Evolutionary conservation across 2,888 invertebrate species (phyloP).

Genomic region (Dryomyza anilis): DNA sequence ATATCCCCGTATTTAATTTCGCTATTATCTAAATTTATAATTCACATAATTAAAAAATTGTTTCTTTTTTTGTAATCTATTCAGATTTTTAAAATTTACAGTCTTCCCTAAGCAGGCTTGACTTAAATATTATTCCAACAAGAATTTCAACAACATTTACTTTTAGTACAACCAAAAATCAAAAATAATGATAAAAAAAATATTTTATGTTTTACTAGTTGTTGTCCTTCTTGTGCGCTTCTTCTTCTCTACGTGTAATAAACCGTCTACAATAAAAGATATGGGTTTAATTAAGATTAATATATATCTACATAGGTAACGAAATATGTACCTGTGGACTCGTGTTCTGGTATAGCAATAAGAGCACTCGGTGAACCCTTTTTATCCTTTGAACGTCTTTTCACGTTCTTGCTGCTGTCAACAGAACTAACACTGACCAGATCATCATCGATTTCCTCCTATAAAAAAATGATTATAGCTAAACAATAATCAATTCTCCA

Average conservation of each 20-base stretch:
- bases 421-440: slow-evolving; percentile 39
- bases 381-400: slow-evolving; percentile 36
- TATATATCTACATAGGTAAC: too few species aligned
- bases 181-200: neutral
- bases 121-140: neutral
- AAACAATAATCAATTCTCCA: neutral
- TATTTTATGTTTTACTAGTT: slow-evolving; percentile 29
- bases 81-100: neutral
- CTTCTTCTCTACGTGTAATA: slow-evolving; percentile 27
- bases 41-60: too few species aligned
- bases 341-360: slow-evolving; percentile 43
- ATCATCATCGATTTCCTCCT: slow-evolving; percentile 43
- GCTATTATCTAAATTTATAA: too few species aligned
- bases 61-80: too few species aligned
- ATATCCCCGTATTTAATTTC: too few species aligned
- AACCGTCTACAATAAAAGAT: too few species aligned
- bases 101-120: slow-evolving; percentile 14
- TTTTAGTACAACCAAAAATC: neutral
- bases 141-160: slow-evolving; percentile 11
- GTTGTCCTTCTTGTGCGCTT: slow-evolving; percentile 29
- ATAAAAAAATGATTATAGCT: neutral
- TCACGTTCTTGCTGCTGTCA: slow-evolving; percentile 34
- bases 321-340: slow-evolving; percentile 33
- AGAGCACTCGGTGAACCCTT: slow-evolving; percentile 39
- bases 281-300: too few species aligned